Conservation (phyloP, 2,888 invertebrate species). For the Ectemnius lituratus region DNA sequence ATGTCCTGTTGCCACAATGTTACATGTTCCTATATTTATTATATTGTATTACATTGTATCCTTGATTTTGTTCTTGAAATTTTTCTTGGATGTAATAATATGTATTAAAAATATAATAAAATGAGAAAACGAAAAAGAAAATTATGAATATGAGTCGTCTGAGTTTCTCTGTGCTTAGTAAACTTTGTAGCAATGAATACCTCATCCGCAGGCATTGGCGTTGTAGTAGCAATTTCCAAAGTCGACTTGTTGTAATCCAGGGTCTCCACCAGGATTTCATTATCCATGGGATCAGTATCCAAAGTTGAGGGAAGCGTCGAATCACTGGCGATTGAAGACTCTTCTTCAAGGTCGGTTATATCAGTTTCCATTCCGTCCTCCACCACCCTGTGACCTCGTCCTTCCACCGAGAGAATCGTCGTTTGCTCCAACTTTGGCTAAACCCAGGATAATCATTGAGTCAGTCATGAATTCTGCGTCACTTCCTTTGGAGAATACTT, state of each 20-base stretch:
- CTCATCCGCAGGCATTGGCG: constrained; percentile 39
- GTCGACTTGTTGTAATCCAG: constrained; percentile 63
- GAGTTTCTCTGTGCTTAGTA: too few relatives aligned
- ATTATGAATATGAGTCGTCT: too few relatives aligned
- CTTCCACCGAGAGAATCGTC: constrained; percentile 66
- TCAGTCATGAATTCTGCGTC: too few relatives aligned
- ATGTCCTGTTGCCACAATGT: too few relatives aligned
- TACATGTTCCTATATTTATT: too few relatives aligned
- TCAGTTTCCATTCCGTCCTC: constrained; percentile 57
- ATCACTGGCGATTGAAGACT: constrained; percentile 54
- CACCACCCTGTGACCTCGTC: constrained; percentile 71
- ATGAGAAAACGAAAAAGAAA: too few relatives aligned
- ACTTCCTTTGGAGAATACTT: too few relatives aligned
- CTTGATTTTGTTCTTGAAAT: too few relatives aligned
- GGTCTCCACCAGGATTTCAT: constrained; percentile 72
- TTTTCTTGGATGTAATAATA: too few relatives aligned
- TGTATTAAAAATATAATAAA: too few relatives aligned
- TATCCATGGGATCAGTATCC: constrained; percentile 72
- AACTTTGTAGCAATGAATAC: constrained; percentile 19
- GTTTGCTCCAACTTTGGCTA: constrained; percentile 62
- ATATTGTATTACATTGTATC: too few relatives aligned
- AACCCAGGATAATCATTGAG: constrained; percentile 4
- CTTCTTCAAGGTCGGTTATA: constrained; percentile 44
- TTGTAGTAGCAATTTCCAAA: constrained; percentile 53
- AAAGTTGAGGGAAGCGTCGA: constrained; percentile 54